Evolutionary conservation across 2,888 invertebrate species (phyloP).

Genomic region (Hecatera dysodea): DNA sequence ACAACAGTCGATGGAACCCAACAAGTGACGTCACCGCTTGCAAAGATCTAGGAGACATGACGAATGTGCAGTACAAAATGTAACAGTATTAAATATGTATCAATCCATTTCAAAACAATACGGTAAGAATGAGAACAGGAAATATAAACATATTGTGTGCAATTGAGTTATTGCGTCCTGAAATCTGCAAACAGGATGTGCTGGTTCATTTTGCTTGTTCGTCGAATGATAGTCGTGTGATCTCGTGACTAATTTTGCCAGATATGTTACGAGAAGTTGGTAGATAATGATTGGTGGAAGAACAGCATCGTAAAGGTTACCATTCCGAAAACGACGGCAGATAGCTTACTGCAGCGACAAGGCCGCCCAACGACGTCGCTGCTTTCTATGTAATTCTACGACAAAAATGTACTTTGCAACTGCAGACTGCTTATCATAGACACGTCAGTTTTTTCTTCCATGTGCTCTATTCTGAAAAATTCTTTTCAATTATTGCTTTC

Average conservation of each 20-base stretch:
- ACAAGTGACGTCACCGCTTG: slow-evolving; percentile 32
- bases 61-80: slow-evolving; percentile 26
- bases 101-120: slow-evolving; percentile 41
- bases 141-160: slow-evolving; percentile 12
- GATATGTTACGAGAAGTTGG: background rate
- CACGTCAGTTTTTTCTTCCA: background rate
- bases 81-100: slow-evolving; percentile 36
- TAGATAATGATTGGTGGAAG: slow-evolving; percentile 3
- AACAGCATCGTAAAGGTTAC: background rate
- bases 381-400: background rate
- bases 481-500: too few species aligned
- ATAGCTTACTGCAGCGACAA: background rate
- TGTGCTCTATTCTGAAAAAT: too few species aligned
- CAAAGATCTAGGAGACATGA: slow-evolving; percentile 29
- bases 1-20: slow-evolving; percentile 14
- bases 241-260: background rate
- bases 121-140: slow-evolving; percentile 40
- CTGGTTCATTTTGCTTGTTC: background rate
- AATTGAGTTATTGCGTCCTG: slow-evolving; percentile 12
- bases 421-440: too few species aligned
- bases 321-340: background rate
- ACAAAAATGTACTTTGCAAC: too few species aligned
- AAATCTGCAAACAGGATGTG: background rate
- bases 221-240: background rate
- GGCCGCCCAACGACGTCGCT: background rate